phyloP scores from a whole-genome alignment of 2,888 invertebrate species.

The Gerris lacustris region DNA sequence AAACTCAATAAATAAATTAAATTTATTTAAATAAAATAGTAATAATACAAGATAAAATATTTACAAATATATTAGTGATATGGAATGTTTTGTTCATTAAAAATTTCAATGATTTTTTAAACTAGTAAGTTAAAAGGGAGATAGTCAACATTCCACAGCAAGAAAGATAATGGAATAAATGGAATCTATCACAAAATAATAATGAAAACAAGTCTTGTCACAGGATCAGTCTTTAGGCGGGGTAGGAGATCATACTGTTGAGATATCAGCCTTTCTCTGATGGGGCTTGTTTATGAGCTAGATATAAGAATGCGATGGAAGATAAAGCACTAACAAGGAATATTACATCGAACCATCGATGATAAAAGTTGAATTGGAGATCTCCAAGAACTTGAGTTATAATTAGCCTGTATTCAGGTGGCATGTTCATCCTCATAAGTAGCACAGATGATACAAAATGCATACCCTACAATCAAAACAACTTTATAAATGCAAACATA shows the following conservation, averaged over 20 bases:
- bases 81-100: no score
- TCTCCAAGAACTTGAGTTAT: constrained; percentile 88
- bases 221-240: not conserved
- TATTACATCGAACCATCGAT: constrained; percentile 99
- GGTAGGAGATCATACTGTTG: not conserved
- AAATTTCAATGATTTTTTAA: no score
- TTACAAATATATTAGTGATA: no score
- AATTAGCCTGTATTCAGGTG: constrained; percentile 87
- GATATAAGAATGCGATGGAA: constrained; percentile 86
- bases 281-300: constrained; percentile 82
- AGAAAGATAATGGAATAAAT: no score
- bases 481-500: constrained; percentile 19
- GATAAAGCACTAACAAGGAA: constrained; percentile 92
- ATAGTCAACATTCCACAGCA: no score
- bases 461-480: constrained; percentile 62
- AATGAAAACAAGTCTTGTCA: not conserved
- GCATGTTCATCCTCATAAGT: constrained; percentile 98
- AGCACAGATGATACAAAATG: constrained; percentile 97
- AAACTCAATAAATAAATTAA: no score
- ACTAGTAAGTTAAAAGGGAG: no score
- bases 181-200: no score
- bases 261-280: constrained; percentile 23
- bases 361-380: constrained; percentile 96
- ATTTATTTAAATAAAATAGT: no score
- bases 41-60: no score